Evolutionary conservation across 2,888 invertebrate species (phyloP).

Genomic region (Sympetrum striolatum): DNA sequence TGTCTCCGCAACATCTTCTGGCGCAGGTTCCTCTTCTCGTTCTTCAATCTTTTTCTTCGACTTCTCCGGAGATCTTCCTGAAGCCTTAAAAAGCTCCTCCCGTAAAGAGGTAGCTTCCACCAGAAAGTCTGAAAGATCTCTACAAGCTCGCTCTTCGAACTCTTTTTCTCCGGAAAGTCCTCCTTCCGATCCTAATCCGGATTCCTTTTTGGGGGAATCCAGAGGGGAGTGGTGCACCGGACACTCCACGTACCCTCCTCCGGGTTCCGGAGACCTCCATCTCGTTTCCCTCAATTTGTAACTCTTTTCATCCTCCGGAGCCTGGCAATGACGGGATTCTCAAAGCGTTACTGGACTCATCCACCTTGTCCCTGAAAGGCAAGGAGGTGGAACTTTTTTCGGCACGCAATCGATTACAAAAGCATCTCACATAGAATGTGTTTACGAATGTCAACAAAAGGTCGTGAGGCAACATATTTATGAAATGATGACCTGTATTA

Average conservation of each 20-base stretch:
- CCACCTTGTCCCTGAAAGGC: neutral
- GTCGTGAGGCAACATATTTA: too few species aligned
- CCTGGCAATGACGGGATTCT: neutral
- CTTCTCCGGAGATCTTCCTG: neutral
- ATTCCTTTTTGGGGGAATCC: neutral
- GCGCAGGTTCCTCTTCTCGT: neutral
- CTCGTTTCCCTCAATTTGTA: neutral
- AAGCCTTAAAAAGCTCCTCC: slow-evolving; percentile 1
- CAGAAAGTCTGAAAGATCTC: neutral
- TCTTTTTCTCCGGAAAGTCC: neutral
- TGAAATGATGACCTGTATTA: too few species aligned
- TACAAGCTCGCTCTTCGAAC: slow-evolving; percentile 25
- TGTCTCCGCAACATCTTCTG: neutral
- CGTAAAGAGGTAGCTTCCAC: neutral
- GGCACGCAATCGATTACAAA: neutral
- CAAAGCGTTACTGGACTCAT: neutral
- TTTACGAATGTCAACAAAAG: too few species aligned
- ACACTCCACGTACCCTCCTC: neutral
- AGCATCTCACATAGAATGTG: too few species aligned
- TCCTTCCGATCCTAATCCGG: neutral
- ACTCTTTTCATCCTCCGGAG: neutral
- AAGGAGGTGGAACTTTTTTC: slow-evolving; percentile 23
- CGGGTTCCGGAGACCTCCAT: neutral
- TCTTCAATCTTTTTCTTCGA: neutral
- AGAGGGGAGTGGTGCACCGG: neutral